Conservation (phyloP, 1,140 invertebrate species). For the Diprion similis region DNA sequence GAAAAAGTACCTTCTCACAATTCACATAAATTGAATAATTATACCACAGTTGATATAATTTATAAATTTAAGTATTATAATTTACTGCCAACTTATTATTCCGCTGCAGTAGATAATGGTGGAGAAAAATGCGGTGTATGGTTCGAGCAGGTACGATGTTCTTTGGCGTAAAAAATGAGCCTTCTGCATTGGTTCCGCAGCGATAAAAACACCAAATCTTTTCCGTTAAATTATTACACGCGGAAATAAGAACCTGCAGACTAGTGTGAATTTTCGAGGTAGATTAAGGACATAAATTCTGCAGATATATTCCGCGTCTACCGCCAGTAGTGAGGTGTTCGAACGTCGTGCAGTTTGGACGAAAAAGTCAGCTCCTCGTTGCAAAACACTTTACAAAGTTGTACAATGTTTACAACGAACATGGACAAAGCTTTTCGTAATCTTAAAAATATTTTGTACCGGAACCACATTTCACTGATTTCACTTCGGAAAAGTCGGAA, state of each 20-base stretch:
- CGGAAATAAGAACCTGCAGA: slow-evolving; percentile 3
- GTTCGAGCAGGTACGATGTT: no score
- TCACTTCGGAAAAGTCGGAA: not conserved
- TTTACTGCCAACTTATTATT: no score
- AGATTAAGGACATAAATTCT: slow-evolving; percentile 32
- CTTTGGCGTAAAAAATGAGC: not conserved
- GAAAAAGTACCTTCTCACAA: no score
- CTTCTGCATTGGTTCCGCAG: not conserved
- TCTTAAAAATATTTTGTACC: not conserved
- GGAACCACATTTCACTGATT: not conserved
- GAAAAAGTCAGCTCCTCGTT: no score
- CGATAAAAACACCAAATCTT: slow-evolving; percentile 6
- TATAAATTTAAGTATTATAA: no score
- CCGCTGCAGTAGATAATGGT: no score
- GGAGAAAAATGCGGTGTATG: no score
- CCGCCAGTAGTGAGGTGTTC: not conserved
- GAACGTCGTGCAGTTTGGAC: not conserved
- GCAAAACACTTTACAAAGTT: not conserved
- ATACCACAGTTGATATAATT: no score
- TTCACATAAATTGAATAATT: no score
- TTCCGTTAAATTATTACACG: slow-evolving; percentile 3
- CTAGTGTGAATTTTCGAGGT: slow-evolving; percentile 20
- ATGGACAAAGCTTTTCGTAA: not conserved
- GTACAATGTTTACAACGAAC: slow-evolving; percentile 1
- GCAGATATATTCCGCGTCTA: slow-evolving; percentile 15